A percentile compares a stretch with the other conserved stretches of the same genome.
These are phyloP conservation scores for Narcine bancroftii DNA, from an alignment of 2,113 vertebrate species.

Conservation along the genomic window DNA sequence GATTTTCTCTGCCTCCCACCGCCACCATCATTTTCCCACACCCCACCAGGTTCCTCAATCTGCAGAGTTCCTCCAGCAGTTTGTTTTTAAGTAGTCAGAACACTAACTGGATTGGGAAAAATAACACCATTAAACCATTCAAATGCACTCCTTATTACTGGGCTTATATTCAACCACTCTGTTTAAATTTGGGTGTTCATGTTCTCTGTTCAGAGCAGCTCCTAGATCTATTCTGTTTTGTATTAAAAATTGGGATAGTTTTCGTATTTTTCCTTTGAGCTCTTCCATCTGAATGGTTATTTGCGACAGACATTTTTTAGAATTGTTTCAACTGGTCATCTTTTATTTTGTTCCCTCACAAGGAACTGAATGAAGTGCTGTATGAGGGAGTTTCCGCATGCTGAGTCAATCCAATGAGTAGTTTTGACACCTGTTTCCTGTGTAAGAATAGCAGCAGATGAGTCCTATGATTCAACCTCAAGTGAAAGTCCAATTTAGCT, in stretches of 20 bases:
- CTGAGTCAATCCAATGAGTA: neutral
- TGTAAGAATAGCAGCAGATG: neutral
- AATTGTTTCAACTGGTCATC: neutral
- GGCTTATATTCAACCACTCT: neutral
- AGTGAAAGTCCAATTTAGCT: neutral
- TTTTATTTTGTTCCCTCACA: neutral
- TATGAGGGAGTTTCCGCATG: neutral
- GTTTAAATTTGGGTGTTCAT: neutral
- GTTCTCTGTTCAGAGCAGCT: neutral
- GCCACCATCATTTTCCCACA: too few species aligned
- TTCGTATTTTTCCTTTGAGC: neutral
- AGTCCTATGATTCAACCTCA: neutral
- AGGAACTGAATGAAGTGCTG: neutral
- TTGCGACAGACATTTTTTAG: neutral
- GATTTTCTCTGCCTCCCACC: too few species aligned
- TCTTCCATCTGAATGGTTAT: neutral
- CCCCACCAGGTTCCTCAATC: too few species aligned
- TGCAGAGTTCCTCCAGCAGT: too few species aligned
- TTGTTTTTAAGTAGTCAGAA: too few species aligned
- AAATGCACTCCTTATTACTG: neutral
- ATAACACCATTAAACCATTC: neutral
- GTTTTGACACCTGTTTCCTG: slow-evolving; percentile 16
- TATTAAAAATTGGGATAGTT: neutral
- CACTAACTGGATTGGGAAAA: neutral
- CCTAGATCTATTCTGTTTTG: neutral